Base-by-base conservation (phyloP, 2,113 vertebrate genomes). In the Etheostoma spectabile region DNA sequence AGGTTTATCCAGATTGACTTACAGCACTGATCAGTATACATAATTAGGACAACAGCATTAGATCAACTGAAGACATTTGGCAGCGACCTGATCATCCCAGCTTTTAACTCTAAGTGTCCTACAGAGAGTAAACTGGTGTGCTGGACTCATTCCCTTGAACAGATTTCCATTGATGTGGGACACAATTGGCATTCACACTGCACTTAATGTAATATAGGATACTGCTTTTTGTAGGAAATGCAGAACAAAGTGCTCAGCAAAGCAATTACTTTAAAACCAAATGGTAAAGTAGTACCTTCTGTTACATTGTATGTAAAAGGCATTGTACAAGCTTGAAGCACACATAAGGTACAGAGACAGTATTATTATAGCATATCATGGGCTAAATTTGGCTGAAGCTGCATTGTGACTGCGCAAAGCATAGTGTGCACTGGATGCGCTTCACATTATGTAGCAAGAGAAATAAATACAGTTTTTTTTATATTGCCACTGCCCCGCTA, bases 351-450 rank as follows among this genome's bases (percentile, higher is more conserved):
- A 19, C 35, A 49, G 30, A 45, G 38, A 68, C 51, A 76, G 66
- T 71, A 45, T n/a, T 35, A 82, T 75, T 88, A 72, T 16, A 75
- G 61, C 63, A n/a, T 68, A 35, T 77, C 62, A 55, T 30, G 27
- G 21, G 51, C 55, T 72, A 80, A 73, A 82, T 80, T 82, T 90
- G 85, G 49, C 87, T 79, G 38, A 71, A 71, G 22, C 53, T 83
- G 61, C 83, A 67, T 69, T 81, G 75, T 88, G 38, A 70, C 72
- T 70, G 62, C 73, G 63, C 57, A 79, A 73, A 82, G 42, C 48
- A 69, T 14, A 33, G 75, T 18, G 21, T 83, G 62, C 56, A 83
- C 46, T 83, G 61, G 46, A 88, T 82, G 83, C 70, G 79, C 77
- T 87, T 83, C 59, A 84, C 72, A 81, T 49, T 77, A 11, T 68